These are phyloP conservation scores for Lysandra bellargus DNA, from an alignment of 2,888 invertebrate genomes.

Conservation along the genomic window DNA sequence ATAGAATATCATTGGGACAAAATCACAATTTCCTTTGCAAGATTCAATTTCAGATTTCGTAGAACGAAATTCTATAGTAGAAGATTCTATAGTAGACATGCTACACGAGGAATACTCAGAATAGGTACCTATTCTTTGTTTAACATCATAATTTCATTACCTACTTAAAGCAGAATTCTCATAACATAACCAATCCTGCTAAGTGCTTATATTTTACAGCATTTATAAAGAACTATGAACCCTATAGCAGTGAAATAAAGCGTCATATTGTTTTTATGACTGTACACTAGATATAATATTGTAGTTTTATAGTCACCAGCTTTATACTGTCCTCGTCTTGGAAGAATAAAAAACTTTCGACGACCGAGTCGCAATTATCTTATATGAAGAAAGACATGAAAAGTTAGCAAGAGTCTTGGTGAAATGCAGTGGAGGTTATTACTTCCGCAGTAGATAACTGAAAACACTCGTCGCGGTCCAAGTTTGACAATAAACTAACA, in stretches of 20 bases:
- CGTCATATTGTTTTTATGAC: conserved; percentile 4
- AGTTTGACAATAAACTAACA: conserved; percentile 6
- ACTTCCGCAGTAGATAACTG: neutral
- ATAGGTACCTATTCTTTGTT: no score
- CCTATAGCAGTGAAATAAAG: neutral
- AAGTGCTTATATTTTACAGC: neutral
- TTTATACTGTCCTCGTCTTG: neutral
- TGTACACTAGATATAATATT: neutral
- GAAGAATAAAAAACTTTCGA: neutral
- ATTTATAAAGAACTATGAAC: neutral
- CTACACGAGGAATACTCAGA: no score
- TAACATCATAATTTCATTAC: neutral
- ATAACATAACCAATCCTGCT: neutral
- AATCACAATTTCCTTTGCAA: no score
- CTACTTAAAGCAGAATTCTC: neutral
- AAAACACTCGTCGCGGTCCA: neutral
- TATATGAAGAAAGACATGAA: conserved; percentile 1
- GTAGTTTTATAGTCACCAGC: neutral
- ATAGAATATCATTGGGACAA: no score
- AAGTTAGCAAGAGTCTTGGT: neutral
- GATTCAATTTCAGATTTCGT: no score
- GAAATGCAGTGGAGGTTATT: neutral
- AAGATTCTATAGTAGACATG: no score
- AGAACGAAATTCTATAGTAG: no score
- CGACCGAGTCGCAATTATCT: neutral